Evolutionary conservation across 92 coral and sea anemone species (phyloP).

Genomic region (Heteractis magnifica): DNA sequence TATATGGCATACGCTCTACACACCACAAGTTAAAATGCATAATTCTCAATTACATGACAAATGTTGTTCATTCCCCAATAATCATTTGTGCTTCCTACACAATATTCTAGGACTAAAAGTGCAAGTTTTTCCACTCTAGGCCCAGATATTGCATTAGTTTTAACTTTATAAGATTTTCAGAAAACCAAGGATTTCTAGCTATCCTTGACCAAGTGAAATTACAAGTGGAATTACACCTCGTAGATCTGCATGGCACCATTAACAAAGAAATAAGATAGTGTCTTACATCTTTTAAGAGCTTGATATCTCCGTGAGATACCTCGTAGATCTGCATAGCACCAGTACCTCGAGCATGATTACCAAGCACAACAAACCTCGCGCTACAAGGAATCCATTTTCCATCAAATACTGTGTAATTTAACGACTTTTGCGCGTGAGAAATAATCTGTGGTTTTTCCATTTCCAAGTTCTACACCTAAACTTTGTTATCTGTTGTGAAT

Average conservation of each 20-base stretch:
- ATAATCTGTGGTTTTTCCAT: slow-evolving; percentile 88
- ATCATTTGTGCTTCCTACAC: no score
- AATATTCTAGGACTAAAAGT: no score
- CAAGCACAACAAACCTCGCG: slow-evolving; percentile 95
- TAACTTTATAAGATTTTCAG: no score
- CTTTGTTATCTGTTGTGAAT: background rate
- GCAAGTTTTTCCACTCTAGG: no score
- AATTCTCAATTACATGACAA: no score
- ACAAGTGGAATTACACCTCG: no score
- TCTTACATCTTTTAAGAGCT: slow-evolving; percentile 84
- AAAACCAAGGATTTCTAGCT: no score
- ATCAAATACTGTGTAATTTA: slow-evolving; percentile 86
- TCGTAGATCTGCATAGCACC: slow-evolving; percentile 98
- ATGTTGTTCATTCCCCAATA: no score
- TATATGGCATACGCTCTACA: no score
- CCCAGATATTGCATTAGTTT: no score
- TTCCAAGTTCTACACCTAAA: background rate
- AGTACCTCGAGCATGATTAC: slow-evolving; percentile 95
- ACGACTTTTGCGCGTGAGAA: slow-evolving; percentile 75
- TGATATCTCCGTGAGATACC: slow-evolving; percentile 85
- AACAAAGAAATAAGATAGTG: background rate
- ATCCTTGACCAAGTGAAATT: no score
- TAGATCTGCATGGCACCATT: background rate
- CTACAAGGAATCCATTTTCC: slow-evolving; percentile 96
- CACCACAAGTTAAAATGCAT: no score